These are phyloP conservation scores for Morone saxatilis DNA, from an alignment of 2,113 vertebrate genomes.

Conservation along the genomic window DNA sequence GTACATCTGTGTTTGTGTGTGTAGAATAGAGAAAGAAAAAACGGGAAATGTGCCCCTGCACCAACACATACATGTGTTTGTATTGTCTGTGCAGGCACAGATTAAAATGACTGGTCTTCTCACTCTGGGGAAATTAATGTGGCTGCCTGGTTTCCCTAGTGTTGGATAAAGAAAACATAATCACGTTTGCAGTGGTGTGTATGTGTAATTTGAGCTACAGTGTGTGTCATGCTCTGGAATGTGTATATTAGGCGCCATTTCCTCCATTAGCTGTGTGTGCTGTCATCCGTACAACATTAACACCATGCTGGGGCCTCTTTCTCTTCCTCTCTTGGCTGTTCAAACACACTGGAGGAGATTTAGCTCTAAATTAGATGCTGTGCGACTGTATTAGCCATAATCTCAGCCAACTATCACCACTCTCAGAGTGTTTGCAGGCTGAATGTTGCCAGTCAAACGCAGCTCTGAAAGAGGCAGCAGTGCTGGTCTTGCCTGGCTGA, in stretches of 20 bases:
- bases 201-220: slow-evolving; percentile 15
- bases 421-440: slow-evolving; percentile 1
- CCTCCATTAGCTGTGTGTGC: slow-evolving; percentile 34
- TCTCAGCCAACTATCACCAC: slow-evolving; percentile 11
- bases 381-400: background rate
- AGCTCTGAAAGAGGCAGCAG: background rate
- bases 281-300: slow-evolving; percentile 51
- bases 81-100: slow-evolving; percentile 9
- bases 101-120: slow-evolving; percentile 31
- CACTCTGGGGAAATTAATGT: slow-evolving; percentile 39
- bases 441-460: background rate
- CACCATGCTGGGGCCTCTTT: slow-evolving; percentile 34
- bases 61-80: background rate
- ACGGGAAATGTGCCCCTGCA: background rate
- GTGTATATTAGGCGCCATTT: slow-evolving; percentile 18
- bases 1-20: background rate
- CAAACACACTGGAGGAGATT: slow-evolving; percentile 42
- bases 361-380: slow-evolving; percentile 38
- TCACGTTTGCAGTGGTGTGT: slow-evolving; percentile 7
- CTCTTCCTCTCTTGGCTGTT: slow-evolving; percentile 8
- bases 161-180: slow-evolving; percentile 43
- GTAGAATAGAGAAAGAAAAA: background rate
- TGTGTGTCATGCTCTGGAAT: background rate
- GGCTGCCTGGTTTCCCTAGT: background rate
- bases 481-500: slow-evolving; percentile 16